Conservation (phyloP, 2,113 vertebrate species). For the Excalfactoria chinensis region DNA sequence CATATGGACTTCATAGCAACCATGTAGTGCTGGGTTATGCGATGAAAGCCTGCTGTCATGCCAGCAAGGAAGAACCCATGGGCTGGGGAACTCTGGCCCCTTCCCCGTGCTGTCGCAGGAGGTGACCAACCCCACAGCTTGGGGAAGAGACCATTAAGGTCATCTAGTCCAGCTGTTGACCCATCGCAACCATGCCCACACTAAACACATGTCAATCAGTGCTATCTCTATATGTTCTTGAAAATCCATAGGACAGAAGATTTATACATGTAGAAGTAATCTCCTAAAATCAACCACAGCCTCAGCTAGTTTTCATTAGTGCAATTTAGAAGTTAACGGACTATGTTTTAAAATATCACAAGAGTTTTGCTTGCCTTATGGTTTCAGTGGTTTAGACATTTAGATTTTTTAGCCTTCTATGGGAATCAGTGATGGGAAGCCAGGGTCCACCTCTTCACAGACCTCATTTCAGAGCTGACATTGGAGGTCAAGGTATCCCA, state of each 20-base stretch:
- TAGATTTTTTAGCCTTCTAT: not conserved
- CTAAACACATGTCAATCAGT: too few relatives aligned
- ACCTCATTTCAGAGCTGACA: too few relatives aligned
- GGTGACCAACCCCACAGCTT: not conserved
- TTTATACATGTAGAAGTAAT: too few relatives aligned
- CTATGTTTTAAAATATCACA: not conserved
- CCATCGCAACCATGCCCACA: too few relatives aligned
- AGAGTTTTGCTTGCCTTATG: not conserved
- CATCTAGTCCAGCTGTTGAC: too few relatives aligned
- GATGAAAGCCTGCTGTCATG: not conserved
- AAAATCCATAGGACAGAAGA: too few relatives aligned
- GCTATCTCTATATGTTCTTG: too few relatives aligned
- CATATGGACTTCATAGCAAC: fast-evolving
- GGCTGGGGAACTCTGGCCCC: not conserved
- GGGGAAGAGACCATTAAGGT: too few relatives aligned
- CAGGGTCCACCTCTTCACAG: too few relatives aligned
- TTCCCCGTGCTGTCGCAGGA: not conserved
- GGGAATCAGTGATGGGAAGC: not conserved
- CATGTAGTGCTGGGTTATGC: not conserved
- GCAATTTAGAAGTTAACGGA: not conserved
- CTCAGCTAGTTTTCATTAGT: not conserved
- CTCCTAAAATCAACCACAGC: too few relatives aligned
- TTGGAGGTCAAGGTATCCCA: too few relatives aligned
- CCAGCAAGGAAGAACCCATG: fast-evolving
- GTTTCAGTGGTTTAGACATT: not conserved